These are phyloP conservation scores for Meiosimyza decipiens DNA, from an alignment of 2,888 invertebrate genomes.

Conservation along the genomic window DNA sequence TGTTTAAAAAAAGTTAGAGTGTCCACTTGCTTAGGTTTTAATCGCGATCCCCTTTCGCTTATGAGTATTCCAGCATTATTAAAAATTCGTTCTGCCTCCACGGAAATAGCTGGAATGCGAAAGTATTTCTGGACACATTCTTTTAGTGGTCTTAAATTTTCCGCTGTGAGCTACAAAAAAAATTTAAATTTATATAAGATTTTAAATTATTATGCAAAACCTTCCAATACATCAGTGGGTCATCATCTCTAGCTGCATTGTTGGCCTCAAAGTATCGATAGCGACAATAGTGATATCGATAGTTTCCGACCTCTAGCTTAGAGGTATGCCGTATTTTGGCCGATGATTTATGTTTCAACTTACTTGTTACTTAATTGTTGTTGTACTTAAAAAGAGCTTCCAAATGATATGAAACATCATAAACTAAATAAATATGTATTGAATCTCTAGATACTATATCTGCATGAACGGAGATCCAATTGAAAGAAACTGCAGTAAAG, in stretches of 20 bases:
- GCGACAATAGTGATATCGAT: too few relatives aligned
- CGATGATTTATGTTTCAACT: too few relatives aligned
- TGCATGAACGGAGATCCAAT: slow-evolving; percentile 46
- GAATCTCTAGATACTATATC: slow-evolving; percentile 46
- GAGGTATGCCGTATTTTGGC: too few relatives aligned
- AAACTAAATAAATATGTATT: not conserved
- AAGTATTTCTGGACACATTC: slow-evolving; percentile 3
- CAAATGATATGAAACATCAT: not conserved
- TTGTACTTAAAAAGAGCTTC: too few relatives aligned
- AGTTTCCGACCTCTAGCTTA: too few relatives aligned
- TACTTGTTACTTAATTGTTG: too few relatives aligned
- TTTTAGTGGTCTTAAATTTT: not conserved
- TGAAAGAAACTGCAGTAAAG: slow-evolving; percentile 40
- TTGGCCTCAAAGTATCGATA: not conserved
- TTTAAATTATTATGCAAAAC: not conserved
- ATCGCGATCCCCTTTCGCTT: not conserved
- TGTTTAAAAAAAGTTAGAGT: slow-evolving; percentile 13
- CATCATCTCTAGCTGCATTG: slow-evolving; percentile 9
- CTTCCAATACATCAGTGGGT: slow-evolving; percentile 10
- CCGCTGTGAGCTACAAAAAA: not conserved
- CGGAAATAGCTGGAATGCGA: not conserved
- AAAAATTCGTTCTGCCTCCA: not conserved
- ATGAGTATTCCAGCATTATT: slow-evolving; percentile 7
- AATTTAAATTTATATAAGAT: not conserved
- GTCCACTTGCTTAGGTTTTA: slow-evolving; percentile 5